Evolutionary conservation across 2,113 vertebrate genomes (phyloP).

Genomic region (Etia nguti): DNA sequence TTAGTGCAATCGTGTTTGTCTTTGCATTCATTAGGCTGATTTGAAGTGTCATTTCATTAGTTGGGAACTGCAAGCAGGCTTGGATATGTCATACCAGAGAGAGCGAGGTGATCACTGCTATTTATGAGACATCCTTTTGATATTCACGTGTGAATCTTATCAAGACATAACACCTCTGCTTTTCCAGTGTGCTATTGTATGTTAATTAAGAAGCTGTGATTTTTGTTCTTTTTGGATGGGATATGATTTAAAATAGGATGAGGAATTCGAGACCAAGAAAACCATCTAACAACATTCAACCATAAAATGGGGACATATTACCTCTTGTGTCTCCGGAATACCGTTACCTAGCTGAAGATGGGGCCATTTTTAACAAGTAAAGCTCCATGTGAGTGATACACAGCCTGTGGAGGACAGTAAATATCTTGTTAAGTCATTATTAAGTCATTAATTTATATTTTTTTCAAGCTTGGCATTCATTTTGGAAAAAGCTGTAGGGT

Average conservation of each 20-base stretch:
- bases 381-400: not conserved
- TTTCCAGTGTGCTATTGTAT: not conserved
- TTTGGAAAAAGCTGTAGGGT: not conserved
- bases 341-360: not conserved
- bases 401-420: not conserved
- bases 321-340: not conserved
- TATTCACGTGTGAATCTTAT: not conserved
- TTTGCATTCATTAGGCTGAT: not conserved
- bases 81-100: not conserved
- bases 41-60: not conserved
- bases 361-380: not conserved
- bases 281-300: not conserved
- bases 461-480: not conserved
- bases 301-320: not conserved
- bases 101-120: not conserved
- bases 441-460: not conserved
- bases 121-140: not conserved
- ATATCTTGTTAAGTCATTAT: not conserved
- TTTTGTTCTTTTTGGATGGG: not conserved
- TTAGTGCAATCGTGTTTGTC: not conserved
- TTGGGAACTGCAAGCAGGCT: not conserved
- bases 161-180: not conserved
- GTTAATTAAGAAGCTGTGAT: not conserved
- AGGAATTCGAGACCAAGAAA: not conserved
- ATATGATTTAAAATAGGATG: not conserved